A percentile compares a stretch with the other conserved stretches of the same genome.
Evolutionary conservation across 2,888 invertebrate species (phyloP).

Genomic region (Philhelius pedissequus): DNA sequence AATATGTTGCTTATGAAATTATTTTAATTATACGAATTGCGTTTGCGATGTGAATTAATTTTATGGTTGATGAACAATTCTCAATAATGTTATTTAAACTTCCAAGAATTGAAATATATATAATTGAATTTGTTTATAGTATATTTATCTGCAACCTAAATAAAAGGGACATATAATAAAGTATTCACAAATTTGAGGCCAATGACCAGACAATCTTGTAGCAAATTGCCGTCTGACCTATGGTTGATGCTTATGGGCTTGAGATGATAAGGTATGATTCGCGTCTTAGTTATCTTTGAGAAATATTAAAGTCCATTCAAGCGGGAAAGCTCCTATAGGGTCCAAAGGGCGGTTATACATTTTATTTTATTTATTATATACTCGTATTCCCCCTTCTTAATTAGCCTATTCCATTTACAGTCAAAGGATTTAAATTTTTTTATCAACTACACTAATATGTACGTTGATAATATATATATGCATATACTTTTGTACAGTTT

Average conservation of each 20-base stretch:
- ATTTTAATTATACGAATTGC: too few species aligned
- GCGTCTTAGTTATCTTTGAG: not conserved
- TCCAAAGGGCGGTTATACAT: too few species aligned
- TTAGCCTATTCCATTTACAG: too few species aligned
- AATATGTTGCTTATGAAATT: not conserved
- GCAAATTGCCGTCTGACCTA: not conserved
- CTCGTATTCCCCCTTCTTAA: too few species aligned
- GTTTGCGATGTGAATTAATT: too few species aligned
- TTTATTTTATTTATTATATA: too few species aligned
- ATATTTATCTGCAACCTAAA: not conserved
- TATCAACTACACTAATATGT: too few species aligned
- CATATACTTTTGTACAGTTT: too few species aligned
- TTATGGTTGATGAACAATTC: not conserved
- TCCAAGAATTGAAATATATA: not conserved
- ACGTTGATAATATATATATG: too few species aligned
- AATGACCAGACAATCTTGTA: constrained; percentile 1
- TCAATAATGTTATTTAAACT: not conserved
- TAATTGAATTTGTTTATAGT: not conserved
- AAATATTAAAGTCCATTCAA: not conserved
- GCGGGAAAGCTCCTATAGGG: too few species aligned
- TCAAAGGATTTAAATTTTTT: too few species aligned
- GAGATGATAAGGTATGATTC: not conserved
- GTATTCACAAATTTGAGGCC: not conserved
- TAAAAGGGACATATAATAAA: too few species aligned
- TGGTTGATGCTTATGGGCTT: not conserved